These are phyloP conservation scores for Nipponacmea schrenckii DNA, from an alignment of 2,888 invertebrate species.

Conservation along the genomic window DNA sequence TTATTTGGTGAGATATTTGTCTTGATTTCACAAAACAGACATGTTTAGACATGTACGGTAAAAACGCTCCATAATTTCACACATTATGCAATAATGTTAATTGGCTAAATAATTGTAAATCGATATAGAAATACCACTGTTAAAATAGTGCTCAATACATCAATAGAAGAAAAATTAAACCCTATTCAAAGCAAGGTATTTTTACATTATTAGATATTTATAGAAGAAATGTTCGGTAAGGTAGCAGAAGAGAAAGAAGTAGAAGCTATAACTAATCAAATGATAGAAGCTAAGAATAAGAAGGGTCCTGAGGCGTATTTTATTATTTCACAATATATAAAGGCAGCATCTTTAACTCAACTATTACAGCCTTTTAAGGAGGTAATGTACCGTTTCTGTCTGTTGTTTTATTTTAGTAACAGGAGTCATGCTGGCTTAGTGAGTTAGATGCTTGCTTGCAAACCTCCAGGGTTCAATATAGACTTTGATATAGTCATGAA, in stretches of 20 bases:
- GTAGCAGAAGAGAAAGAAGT: conserved; percentile 93
- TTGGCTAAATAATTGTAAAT: too few relatives aligned
- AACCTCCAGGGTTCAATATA: not conserved
- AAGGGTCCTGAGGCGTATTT: conserved; percentile 88
- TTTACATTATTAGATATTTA: conserved; percentile 74
- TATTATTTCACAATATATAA: conserved; percentile 82
- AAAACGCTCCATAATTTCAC: too few relatives aligned
- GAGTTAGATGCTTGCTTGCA: not conserved
- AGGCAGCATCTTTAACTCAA: conserved; percentile 80
- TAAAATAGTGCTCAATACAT: too few relatives aligned
- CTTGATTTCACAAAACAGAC: too few relatives aligned
- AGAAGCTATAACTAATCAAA: conserved; percentile 81
- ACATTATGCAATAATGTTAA: too few relatives aligned
- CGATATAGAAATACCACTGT: too few relatives aligned
- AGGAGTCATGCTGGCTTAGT: too few relatives aligned
- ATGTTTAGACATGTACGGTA: too few relatives aligned
- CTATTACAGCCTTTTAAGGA: conserved; percentile 85
- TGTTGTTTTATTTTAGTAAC: not conserved
- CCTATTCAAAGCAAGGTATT: too few relatives aligned
- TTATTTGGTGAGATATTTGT: too few relatives aligned
- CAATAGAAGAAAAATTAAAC: too few relatives aligned
- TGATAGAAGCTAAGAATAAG: conserved; percentile 72
- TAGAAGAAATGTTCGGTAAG: conserved; percentile 88
- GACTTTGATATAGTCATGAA: not conserved
- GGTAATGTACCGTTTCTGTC: conserved; percentile 65